Base-by-base conservation (phyloP, 2,797 vertebrate species). In the Limnodromus scolopaceus region DNA sequence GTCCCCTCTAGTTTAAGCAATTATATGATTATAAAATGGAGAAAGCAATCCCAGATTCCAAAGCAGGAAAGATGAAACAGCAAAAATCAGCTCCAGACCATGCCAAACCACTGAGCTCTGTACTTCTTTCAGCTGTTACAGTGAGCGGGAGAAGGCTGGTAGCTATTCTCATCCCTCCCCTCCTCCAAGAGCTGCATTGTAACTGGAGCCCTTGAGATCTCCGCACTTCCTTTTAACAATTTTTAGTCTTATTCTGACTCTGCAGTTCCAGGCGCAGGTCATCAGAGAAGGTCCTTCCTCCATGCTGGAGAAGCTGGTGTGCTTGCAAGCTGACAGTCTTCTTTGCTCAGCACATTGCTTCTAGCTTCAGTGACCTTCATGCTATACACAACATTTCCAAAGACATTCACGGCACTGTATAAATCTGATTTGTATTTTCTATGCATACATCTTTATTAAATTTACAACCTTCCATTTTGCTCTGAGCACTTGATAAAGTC, bases 401-500 rank as follows among this genome's bases (percentile, higher is more conserved):
- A 89, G 70, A 34, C n/a, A 58, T 24, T 34, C 63, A 38, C 0
- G 0, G 36, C 0, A 0, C 54, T 69, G 46, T 81, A 63, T 72
- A 84, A 87, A 84, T 72, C 38, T 19, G 30, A 54, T 65, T 68
- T 70, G n/a, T 48, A 25, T 81, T 93, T 95, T 72, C 32, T 63
- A 9, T 70, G n/a, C 46, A 36, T 79, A 46, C 20, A 5, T 87
- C 63, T 84, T 69, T 76, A 72, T 94, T 70, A 77, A 84, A 84
- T 89, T 45, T 93, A 48, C n/a, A 82, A 6, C 77, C 43, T 91
- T 72, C 72, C 65, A 6, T 87, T 91, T 94, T 87, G 28, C 74
- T 75, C 66, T 70, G 66, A 96, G 25, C 24, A 53, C 48, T 90
- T 3, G 1, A 46, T 71, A n/a, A 78, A 90, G 45, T 57, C 85